These are phyloP conservation scores for Pseudomyrmex gracilis DNA, from an alignment of 1,140 invertebrate species.

Conservation along the genomic window DNA sequence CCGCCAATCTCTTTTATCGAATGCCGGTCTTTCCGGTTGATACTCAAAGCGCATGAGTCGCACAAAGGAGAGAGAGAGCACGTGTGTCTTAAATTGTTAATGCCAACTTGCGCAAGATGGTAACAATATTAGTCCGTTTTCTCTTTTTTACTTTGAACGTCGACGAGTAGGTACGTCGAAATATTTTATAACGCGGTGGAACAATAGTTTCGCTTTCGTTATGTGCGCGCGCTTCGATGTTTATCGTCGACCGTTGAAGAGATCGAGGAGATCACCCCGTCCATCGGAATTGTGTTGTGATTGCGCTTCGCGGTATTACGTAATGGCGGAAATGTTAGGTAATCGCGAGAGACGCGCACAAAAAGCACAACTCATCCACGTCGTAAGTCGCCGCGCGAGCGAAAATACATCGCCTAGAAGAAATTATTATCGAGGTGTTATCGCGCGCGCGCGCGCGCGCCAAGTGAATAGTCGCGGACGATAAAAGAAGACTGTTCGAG, in stretches of 20 bases:
- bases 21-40: background rate
- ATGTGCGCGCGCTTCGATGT: background rate
- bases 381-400: background rate
- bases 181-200: too few relatives aligned
- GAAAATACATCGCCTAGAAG: constrained; percentile 20
- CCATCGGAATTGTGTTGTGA: background rate
- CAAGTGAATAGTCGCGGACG: background rate
- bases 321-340: constrained; percentile 42
- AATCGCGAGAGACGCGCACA: constrained; percentile 2
- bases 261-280: constrained; percentile 5
- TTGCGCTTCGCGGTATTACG: background rate
- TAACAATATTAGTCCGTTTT: too few relatives aligned
- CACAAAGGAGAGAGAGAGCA: too few relatives aligned
- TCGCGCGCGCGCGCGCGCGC: background rate
- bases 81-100: too few relatives aligned
- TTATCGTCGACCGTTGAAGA: background rate
- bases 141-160: too few relatives aligned
- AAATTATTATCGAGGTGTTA: constrained; percentile 2
- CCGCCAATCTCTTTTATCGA: background rate
- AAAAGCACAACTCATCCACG: constrained; percentile 14
- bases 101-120: too few relatives aligned
- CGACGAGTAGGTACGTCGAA: too few relatives aligned
- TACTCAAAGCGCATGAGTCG: background rate
- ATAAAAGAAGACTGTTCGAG: constrained; percentile 10
- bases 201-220: too few relatives aligned